phyloP scores from a whole-genome alignment of 2,113 vertebrate genomes.

The Uria aalge region DNA sequence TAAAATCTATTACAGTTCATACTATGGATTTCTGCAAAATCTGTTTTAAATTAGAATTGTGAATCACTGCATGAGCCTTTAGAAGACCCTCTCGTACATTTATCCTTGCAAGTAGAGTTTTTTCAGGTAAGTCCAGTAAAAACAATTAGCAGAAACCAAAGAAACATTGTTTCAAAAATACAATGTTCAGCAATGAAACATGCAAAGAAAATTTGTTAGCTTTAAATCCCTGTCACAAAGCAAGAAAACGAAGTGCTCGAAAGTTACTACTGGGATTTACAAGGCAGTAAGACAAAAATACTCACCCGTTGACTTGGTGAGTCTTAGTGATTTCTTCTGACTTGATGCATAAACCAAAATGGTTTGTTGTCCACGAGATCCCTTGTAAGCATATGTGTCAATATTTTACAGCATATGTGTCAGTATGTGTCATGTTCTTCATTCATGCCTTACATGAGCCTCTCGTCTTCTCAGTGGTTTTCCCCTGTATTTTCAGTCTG shows the following conservation, averaged over 20 bases:
- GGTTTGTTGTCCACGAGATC: neutral
- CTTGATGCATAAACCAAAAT: neutral
- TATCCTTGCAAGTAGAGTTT: neutral
- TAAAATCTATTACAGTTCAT: neutral
- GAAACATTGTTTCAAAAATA: neutral
- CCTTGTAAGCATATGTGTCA: neutral
- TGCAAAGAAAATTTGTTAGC: neutral
- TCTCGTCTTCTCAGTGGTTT: neutral
- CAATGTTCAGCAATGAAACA: neutral
- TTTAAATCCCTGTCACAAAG: neutral
- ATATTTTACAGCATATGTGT: neutral
- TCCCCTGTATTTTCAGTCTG: neutral
- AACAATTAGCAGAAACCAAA: neutral
- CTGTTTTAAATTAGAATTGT: neutral
- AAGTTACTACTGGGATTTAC: neutral
- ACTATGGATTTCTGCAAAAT: conserved; percentile 13
- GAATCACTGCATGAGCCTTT: neutral
- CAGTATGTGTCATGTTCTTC: neutral
- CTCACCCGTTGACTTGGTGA: neutral
- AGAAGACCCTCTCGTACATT: neutral
- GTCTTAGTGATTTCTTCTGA: neutral
- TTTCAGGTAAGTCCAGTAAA: neutral
- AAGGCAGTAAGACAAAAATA: neutral
- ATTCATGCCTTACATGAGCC: neutral
- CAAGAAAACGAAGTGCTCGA: neutral